Evolutionary conservation across 2,113 vertebrate genomes (phyloP), one percentile per base, ranked within the genome.

Genomic region (Eubucco bourcierii): DNA sequence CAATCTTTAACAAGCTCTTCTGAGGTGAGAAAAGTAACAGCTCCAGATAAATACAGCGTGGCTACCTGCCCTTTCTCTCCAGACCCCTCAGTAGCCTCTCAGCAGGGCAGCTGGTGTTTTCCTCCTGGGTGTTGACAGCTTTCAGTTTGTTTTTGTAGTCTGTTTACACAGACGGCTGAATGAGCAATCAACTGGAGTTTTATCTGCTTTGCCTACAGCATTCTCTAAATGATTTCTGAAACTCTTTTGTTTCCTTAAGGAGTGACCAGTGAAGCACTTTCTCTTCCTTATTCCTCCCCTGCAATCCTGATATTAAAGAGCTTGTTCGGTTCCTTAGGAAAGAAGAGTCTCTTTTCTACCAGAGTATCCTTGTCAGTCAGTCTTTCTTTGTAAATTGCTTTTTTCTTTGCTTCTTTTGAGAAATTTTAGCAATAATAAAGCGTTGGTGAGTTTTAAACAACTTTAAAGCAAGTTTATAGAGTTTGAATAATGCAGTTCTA

Each of bases 11-110:
- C 9, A 4, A 68, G 18, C 18, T 19, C 6, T n/a, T 14, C 46
- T 6, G 55, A 23, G 37, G 9, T 37, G 2, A 13, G 27, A 14
- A 33, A n/a, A 29, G 34, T 8, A 10, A 15, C 2, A 5, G 24
- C 3, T 28, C 44, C 20, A 13, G 12, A 8, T 18, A 8, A 44
- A 15, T 5, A 3, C 2, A 1, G 7, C 1, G 0, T 3, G 1
- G 4, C 9, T 8, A 18, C n/a, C 59, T 61, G n/a, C n/a, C 24
- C 20, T 34, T 34, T 34, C 59, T 23, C n/a, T 61, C 59, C 18
- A 61, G n/a, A 23, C 21, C 21, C 33, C 59, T 61, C 8, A 11
- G 20, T 13, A 34, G n/a, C 31, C 18, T n/a, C 20, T 33, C 31
- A 60, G 58, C 58, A n/a, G 19, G 21, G 59, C 59, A 61, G 21